Evolutionary conservation across 1,140 invertebrate species (phyloP), one percentile per base, ranked within the genome.

Genomic region (Cotesia vestalis): DNA sequence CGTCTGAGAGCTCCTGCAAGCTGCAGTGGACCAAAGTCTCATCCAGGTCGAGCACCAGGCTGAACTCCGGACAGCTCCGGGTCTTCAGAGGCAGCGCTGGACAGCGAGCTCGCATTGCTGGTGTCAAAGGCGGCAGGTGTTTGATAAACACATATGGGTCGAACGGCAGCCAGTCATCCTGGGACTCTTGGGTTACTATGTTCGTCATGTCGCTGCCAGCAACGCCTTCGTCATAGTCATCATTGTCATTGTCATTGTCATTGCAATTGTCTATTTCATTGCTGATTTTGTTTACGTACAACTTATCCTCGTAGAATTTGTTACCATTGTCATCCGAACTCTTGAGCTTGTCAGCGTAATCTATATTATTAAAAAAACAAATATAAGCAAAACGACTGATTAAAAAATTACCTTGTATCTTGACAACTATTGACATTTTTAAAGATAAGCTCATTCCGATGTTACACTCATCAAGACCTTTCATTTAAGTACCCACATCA

Each of bases 11-110:
- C 87, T 98, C 95, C 80, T 95, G 94, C 9, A 98, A 88, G 81
- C 95, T 97, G 84, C 97, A 99, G 83, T 99, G 97, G 1, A 98
- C 97, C 71, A 99, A 83, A 0, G 97, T 99, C 88, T 99, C 97
- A 88, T 98, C 97, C 87, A 95, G 85, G 87, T 95, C 94, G 20
- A 95, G 85, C 2, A 98, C 97, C 60, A 99, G 89, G 80, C 96
- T 96, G 81, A 97, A 98, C 82, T 97, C 94, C 0, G 96, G 96
- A 79, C 95, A 96, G 79, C 94, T 96, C 71, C 96, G 86, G 0
- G 96, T 98, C 86, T 96, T 97, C 17, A 98, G 87, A 0, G 97
- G 97, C 53, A 99, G 87, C 12, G 96, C 96, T 9, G 97, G 96
- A 81, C 92, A 94, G 73, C 95, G 89, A 0, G 93, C 92, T 71